Conservation (phyloP, 2,888 invertebrate genomes). For the Carcina quercana region DNA sequence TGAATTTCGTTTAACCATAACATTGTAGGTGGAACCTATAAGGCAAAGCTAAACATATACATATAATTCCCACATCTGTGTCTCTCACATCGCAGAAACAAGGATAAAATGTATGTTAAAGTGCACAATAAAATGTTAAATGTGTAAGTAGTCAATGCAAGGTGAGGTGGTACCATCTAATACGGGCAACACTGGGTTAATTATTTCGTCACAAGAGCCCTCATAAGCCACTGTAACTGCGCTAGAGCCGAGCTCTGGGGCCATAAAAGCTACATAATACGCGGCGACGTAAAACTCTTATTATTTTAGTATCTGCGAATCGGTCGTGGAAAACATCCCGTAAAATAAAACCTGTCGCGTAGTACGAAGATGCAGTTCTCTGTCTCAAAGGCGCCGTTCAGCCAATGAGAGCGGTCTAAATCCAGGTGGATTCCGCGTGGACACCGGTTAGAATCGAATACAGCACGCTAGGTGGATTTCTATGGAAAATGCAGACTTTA, state of each 20-base stretch:
- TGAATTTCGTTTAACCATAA: constrained; percentile 23
- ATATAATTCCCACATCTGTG: no score
- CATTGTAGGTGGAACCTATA: no score
- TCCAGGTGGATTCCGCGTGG: constrained; percentile 65
- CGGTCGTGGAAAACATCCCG: constrained; percentile 65
- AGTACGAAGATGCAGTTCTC: constrained; percentile 41
- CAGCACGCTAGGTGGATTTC: constrained; percentile 61
- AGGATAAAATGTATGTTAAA: no score
- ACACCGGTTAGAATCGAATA: constrained; percentile 64
- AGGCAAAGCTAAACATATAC: no score
- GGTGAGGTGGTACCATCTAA: constrained; percentile 48
- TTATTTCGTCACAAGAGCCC: constrained; percentile 69
- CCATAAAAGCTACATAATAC: constrained; percentile 70
- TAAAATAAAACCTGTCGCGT: constrained; percentile 64
- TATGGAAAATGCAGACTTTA: constrained; percentile 73
- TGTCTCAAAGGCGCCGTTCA: constrained; percentile 40
- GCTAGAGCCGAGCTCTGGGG: constrained; percentile 59
- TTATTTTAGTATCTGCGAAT: constrained; percentile 73
- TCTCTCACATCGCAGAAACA: no score
- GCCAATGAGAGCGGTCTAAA: constrained; percentile 52
- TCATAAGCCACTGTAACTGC: constrained; percentile 67
- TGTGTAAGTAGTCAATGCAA: constrained; percentile 39
- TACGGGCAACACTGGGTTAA: constrained; percentile 62
- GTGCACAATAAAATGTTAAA: constrained; percentile 39
- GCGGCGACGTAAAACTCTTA: constrained; percentile 69